phyloP scores from a whole-genome alignment of 2,888 invertebrate genomes.

The Conchocele bisecta region DNA sequence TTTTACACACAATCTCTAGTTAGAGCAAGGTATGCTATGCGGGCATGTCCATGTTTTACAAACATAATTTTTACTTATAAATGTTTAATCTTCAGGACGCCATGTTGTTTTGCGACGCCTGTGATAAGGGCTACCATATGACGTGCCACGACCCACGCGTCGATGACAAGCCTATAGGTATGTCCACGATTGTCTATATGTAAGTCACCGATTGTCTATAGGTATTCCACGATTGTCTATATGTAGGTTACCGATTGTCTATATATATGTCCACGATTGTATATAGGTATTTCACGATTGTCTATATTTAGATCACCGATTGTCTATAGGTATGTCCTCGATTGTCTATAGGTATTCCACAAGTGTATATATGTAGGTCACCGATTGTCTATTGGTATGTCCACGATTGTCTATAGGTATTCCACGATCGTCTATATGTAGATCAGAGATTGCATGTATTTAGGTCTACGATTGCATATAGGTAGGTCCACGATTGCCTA shows the following conservation, averaged over 20 bases:
- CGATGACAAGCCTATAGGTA: conserved; percentile 81
- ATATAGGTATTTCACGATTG: not conserved
- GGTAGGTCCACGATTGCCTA: not conserved
- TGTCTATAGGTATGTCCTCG: no score
- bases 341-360: no score
- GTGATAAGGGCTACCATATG: conserved; percentile 93
- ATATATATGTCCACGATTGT: not conserved
- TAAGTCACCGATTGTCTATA: not conserved
- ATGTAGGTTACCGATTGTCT: not conserved
- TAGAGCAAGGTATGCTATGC: no score
- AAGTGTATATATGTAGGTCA: no score
- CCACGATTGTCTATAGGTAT: no score
- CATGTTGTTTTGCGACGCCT: conserved; percentile 91
- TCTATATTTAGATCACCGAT: not conserved
- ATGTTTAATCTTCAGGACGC: conserved; percentile 86
- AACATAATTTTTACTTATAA: no score
- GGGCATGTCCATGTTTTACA: no score
- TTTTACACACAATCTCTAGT: no score
- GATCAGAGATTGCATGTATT: no score
- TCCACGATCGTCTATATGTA: no score
- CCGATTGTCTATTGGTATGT: no score
- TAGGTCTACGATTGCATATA: not conserved
- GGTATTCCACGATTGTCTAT: not conserved
- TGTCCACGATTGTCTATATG: conserved; percentile 32
- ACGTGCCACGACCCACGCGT: conserved; percentile 89